Percentiles rank a stretch among this genome's conserved stretches.
Conservation (phyloP, 2,797 vertebrate species). For the Poeciliopsis paucimaculata region DNA sequence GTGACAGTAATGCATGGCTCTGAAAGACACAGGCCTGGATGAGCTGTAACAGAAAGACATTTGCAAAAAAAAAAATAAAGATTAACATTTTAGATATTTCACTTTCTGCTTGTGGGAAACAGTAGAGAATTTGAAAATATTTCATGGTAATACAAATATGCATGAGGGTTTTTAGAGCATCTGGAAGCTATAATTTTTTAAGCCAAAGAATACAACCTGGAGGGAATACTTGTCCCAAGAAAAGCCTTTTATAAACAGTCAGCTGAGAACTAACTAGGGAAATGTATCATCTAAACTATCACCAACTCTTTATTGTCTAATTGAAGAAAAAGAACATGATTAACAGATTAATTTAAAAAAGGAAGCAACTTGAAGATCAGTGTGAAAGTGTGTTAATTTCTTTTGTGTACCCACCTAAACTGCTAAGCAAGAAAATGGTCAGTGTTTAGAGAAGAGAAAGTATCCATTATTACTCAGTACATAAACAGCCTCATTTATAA, state of each 20-base stretch:
- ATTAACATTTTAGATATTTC: conserved; percentile 6
- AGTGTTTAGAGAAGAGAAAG: conserved; percentile 33
- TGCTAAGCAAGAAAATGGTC: conserved; percentile 1
- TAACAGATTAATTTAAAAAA: background rate
- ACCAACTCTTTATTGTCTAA: background rate
- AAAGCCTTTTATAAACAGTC: conserved; percentile 31
- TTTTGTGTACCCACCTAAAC: conserved; percentile 12
- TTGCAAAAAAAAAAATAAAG: conserved; percentile 2
- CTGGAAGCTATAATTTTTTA: conserved; percentile 58
- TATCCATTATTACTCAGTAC: background rate
- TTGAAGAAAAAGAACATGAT: background rate
- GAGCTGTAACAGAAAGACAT: conserved; percentile 70
- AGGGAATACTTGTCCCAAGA: conserved; percentile 24
- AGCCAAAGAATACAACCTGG: conserved; percentile 47
- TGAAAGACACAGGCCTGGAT: conserved; percentile 83
- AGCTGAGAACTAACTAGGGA: background rate
- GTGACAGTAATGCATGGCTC: conserved; percentile 90
- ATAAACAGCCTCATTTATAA: background rate
- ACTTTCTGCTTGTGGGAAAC: conserved; percentile 13
- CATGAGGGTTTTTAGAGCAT: conserved; percentile 42
- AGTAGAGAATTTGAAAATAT: conserved; percentile 38
- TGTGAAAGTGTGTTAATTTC: background rate
- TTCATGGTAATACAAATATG: conserved; percentile 33
- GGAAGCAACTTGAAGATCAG: background rate
- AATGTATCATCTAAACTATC: background rate